Base-by-base conservation (phyloP, 2,113 vertebrate genomes). In the Vidua chalybeata region DNA sequence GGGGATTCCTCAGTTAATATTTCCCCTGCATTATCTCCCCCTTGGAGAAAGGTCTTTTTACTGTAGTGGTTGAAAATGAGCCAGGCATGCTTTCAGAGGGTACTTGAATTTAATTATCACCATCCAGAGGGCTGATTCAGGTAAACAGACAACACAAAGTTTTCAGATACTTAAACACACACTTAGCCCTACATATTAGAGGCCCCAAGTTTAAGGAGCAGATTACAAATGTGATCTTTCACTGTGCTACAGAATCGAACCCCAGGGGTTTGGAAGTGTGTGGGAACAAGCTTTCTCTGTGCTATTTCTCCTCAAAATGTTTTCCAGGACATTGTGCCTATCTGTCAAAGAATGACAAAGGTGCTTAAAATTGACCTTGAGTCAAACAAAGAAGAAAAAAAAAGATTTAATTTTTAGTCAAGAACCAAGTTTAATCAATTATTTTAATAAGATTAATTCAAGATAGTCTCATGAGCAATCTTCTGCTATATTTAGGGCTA, bases 331-430 rank as follows among this genome's bases (percentile, higher is more conserved):
- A 76, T 61, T 88, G 83, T 77, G n/a, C 52, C 45, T 83, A 8
- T 56, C 51, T 61, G 28, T 41, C 0, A 0, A 80, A 92, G 59
- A 96, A 92, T 41, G 28, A 58, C 23, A 94, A 84, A 92, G 48
- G 81, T 95, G 83, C 71, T 95, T 96, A 92, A 90, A 96, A 86
- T 62, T 95, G 90, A 82, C 83, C 93, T 93, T 94, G 90, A 73
- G 59, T 86, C 73, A 96, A 94, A 88, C 18, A 94, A 77, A 90
- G 71, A 84, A 12, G 52, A 90, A 90, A 66, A 72, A 72, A 59
- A 35, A 77, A 77, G 9, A 94, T 72, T 88, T 84, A 82, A 90
- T 78, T 94, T 95, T 95, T 76, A 97, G 79, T 89, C 61, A 95
- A 92, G 88, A 95, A 72, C 52, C 87, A 94, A 79, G 55, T 93